phyloP scores from a whole-genome alignment of 1,140 invertebrate species.

The Mylabris phalerata region DNA sequence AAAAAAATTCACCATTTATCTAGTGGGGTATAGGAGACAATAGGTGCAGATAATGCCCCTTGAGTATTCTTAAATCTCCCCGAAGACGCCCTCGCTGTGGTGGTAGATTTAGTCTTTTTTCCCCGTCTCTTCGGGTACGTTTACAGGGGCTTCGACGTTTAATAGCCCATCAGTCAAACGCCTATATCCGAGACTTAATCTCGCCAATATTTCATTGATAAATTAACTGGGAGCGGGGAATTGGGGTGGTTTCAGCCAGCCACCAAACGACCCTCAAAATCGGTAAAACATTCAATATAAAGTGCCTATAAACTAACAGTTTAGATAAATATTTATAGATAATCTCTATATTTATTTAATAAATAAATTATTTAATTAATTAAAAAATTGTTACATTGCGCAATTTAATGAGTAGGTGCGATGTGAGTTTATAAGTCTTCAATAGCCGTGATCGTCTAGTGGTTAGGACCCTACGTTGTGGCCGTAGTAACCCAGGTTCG shows the following conservation, averaged over 20 bases:
- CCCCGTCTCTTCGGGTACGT: neutral
- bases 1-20: neutral
- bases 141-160: slow-evolving; percentile 4
- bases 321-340: too few relatives aligned
- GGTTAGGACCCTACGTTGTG: slow-evolving; percentile 41
- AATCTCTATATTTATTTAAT: too few relatives aligned
- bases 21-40: neutral
- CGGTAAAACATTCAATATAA: too few relatives aligned
- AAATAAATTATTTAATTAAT: too few relatives aligned
- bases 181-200: slow-evolving; percentile 19
- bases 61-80: slow-evolving; percentile 12
- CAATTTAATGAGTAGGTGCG: neutral
- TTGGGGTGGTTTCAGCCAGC: neutral
- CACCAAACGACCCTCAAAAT: neutral
- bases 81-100: slow-evolving; percentile 4
- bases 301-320: too few relatives aligned
- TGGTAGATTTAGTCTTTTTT: slow-evolving; percentile 21
- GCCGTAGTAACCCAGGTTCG: slow-evolving; percentile 40
- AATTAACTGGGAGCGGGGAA: neutral
- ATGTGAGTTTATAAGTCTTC: neutral
- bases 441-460: slow-evolving; percentile 40
- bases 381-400: too few relatives aligned
- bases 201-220: slow-evolving; percentile 18
- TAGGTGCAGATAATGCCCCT: neutral
- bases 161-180: slow-evolving; percentile 22